Conservation (phyloP, 1,140 invertebrate genomes). For the Halyomorpha halys region DNA sequence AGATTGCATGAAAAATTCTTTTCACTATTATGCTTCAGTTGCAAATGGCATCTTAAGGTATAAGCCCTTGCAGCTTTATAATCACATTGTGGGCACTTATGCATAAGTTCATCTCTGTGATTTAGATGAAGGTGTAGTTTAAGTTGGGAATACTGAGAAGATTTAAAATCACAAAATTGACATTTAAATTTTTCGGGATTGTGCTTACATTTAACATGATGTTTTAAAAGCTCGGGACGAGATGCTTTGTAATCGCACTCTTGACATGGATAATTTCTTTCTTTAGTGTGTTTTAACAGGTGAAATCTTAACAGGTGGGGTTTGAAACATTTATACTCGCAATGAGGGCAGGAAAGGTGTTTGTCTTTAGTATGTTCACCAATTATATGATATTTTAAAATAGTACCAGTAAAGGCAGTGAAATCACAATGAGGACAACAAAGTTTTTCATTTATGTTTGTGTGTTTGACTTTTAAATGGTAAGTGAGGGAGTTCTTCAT, state of each 20-base stretch:
- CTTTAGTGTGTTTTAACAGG: conserved; percentile 3
- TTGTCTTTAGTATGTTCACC: not conserved
- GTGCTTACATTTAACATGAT: too few relatives aligned
- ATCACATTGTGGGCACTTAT: conserved; percentile 1
- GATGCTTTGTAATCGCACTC: not conserved
- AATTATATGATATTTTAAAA: not conserved
- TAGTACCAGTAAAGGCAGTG: not conserved
- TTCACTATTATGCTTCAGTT: not conserved
- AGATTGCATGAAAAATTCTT: not conserved
- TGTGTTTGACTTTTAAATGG: not conserved
- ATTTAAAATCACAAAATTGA: too few relatives aligned
- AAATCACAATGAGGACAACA: conserved; percentile 2
- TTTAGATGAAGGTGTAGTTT: not conserved
- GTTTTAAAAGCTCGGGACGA: too few relatives aligned
- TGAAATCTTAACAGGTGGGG: not conserved
- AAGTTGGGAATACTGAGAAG: not conserved
- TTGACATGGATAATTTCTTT: not conserved
- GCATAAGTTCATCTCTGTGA: not conserved
- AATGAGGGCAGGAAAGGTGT: not conserved
- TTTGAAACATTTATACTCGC: not conserved
- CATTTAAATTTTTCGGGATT: too few relatives aligned
- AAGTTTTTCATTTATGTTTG: not conserved
- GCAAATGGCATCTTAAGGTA: not conserved
- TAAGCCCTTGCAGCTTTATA: not conserved
- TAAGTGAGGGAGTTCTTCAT: not conserved